Evolutionary conservation across 2,797 vertebrate genomes (phyloP).

Genomic region (Aselliscus stoliczkanus): DNA sequence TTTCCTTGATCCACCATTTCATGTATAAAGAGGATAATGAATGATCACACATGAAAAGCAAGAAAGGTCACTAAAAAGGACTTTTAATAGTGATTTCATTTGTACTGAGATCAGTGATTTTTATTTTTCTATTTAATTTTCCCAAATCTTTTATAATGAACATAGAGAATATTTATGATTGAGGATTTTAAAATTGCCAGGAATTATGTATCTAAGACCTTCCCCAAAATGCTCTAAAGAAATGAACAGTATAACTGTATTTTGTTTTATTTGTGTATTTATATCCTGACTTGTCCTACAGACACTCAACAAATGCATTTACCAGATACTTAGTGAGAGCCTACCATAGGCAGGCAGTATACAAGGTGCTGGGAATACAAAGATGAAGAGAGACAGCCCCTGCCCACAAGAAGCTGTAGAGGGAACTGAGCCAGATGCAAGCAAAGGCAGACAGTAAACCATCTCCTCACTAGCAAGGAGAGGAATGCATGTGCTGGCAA

Average conservation of each 20-base stretch:
- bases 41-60: background rate
- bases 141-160: background rate
- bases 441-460: background rate
- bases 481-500: background rate
- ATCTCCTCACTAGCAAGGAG: background rate
- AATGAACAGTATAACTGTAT: background rate
- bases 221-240: background rate
- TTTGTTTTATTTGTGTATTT: background rate
- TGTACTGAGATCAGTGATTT: background rate
- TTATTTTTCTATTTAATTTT: background rate
- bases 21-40: background rate
- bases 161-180: background rate
- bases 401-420: background rate
- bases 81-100: conserved; percentile 25
- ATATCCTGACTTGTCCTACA: background rate
- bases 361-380: background rate
- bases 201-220: background rate
- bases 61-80: background rate
- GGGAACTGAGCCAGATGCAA: background rate
- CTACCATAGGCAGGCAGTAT: background rate
- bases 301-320: conserved; percentile 10
- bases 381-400: background rate
- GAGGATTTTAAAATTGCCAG: background rate
- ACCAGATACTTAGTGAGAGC: background rate
- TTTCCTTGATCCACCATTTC: background rate